Conservation (phyloP, 1,140 invertebrate species). For the Drosophila suzukii region DNA sequence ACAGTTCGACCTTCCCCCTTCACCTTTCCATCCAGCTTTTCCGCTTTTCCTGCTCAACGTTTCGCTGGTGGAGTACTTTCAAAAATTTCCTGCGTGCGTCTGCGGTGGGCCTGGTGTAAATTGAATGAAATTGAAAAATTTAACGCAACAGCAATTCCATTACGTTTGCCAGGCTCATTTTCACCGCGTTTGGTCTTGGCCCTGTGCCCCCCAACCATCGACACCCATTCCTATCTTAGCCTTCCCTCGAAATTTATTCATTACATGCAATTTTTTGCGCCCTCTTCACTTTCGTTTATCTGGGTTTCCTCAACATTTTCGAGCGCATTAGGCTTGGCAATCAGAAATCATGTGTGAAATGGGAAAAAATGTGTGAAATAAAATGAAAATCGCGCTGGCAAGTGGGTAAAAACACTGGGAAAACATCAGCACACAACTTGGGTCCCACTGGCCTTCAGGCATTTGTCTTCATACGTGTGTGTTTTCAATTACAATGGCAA, state of each 20-base stretch:
- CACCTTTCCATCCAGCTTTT: not conserved
- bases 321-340: constrained; percentile 78
- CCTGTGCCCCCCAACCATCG: constrained; percentile 2
- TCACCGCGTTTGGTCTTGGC: constrained; percentile 61
- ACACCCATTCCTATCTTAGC: constrained; percentile 1
- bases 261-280: constrained; percentile 80
- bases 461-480: constrained; percentile 43
- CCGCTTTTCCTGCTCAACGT: constrained; percentile 1
- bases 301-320: constrained; percentile 62
- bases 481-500: constrained; percentile 79
- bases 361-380: constrained; percentile 68
- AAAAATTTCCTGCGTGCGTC: constrained; percentile 69
- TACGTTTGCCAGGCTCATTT: constrained; percentile 80
- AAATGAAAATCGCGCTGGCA: constrained; percentile 76
- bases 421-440: constrained; percentile 52
- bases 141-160: constrained; percentile 81
- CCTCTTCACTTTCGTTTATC: constrained; percentile 80
- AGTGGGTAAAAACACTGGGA: constrained; percentile 43
- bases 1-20: not conserved
- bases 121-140: constrained; percentile 84
- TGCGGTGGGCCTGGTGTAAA: constrained; percentile 71
- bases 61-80: constrained; percentile 51
- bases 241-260: constrained; percentile 74
- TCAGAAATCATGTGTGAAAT: constrained; percentile 83
- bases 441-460: constrained; percentile 41